These are phyloP conservation scores for Muschampia staudingeri DNA, from an alignment of 2,888 invertebrate genomes.

Conservation along the genomic window DNA sequence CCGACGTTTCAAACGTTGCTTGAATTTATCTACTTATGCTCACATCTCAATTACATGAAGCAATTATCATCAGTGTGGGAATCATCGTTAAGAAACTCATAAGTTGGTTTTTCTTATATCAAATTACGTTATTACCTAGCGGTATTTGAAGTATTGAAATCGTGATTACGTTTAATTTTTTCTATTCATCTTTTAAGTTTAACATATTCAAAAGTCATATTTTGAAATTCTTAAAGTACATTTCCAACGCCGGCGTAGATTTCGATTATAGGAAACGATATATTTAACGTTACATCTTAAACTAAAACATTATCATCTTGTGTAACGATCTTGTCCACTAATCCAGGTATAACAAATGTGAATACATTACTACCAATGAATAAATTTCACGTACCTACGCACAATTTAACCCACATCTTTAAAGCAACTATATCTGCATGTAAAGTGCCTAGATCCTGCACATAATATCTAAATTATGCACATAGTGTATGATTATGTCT, in stretches of 20 bases:
- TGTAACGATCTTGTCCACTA: slow-evolving; percentile 40
- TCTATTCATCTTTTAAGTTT: background rate
- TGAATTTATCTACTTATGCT: slow-evolving; percentile 32
- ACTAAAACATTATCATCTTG: slow-evolving; percentile 20
- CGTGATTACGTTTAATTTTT: slow-evolving; percentile 35
- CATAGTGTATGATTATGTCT: slow-evolving; percentile 29
- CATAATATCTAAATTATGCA: slow-evolving; percentile 49
- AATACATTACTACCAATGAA: slow-evolving; percentile 47
- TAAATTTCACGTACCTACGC: slow-evolving; percentile 52
- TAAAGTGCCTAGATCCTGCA: slow-evolving; percentile 45
- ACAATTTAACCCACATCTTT: slow-evolving; percentile 47
- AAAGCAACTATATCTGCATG: slow-evolving; percentile 43
- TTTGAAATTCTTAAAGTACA: background rate
- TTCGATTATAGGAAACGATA: background rate
- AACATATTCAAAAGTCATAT: background rate
- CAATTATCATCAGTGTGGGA: slow-evolving; percentile 48
- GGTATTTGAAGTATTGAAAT: slow-evolving; percentile 34
- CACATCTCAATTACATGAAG: slow-evolving; percentile 48
- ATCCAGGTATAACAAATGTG: slow-evolving; percentile 46
- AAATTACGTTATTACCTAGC: slow-evolving; percentile 41
- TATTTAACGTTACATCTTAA: background rate
- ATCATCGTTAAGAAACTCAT: slow-evolving; percentile 49
- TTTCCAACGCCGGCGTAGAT: background rate
- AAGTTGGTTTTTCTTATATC: slow-evolving; percentile 42
- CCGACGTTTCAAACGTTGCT: background rate